These are phyloP conservation scores for Hartigia nigra DNA, from an alignment of 2,888 invertebrate species.

Conservation along the genomic window DNA sequence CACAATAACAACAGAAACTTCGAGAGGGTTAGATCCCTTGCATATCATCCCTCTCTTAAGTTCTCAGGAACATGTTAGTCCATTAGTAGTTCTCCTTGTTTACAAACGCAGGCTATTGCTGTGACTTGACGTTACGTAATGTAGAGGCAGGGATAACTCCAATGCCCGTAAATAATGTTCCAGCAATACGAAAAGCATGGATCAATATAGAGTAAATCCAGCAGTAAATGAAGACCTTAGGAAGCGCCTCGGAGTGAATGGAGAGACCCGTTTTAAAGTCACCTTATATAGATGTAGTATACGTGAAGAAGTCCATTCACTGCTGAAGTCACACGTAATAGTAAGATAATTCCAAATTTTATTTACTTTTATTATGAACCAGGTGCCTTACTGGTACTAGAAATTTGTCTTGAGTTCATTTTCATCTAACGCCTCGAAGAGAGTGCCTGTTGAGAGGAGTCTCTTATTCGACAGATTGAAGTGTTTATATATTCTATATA, in stretches of 20 bases:
- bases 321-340: too few species aligned
- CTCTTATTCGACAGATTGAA: background rate
- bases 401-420: background rate
- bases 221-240: too few species aligned
- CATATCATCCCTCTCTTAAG: slow-evolving; percentile 32
- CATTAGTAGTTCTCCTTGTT: slow-evolving; percentile 28
- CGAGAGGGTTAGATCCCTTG: background rate
- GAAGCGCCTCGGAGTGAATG: too few species aligned
- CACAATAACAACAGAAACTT: slow-evolving; percentile 2
- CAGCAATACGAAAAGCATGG: background rate
- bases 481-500: background rate
- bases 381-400: background rate
- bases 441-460: background rate
- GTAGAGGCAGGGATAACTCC: background rate
- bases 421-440: background rate
- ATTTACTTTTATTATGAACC: background rate
- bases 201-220: too few species aligned
- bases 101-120: background rate
- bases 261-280: too few species aligned
- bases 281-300: too few species aligned
- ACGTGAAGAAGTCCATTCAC: too few species aligned
- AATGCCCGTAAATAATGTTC: background rate
- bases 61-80: slow-evolving; percentile 37
- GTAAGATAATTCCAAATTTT: background rate
- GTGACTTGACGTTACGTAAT: background rate